phyloP scores from a whole-genome alignment of 2,113 vertebrate species.

The Craseonycteris thonglongyai region DNA sequence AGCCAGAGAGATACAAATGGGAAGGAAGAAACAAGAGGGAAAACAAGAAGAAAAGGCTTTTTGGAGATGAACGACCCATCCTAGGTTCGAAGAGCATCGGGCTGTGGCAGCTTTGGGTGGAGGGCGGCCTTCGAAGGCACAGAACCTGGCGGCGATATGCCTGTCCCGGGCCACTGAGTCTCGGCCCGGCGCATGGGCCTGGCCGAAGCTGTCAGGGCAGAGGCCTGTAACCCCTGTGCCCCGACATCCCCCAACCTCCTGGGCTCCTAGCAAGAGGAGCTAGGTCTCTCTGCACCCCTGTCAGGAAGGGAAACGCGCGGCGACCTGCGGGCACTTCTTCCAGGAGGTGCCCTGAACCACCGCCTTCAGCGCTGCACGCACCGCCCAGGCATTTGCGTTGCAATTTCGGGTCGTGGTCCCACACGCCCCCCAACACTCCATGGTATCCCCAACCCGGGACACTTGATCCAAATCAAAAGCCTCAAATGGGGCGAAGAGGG shows the following conservation, averaged over 20 bases:
- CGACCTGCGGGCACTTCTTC: not conserved
- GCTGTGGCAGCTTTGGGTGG: no score
- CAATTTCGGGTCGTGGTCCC: not conserved
- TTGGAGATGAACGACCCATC: not conserved
- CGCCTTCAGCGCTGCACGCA: rapidly evolving
- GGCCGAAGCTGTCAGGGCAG: not conserved
- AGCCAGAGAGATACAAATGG: conserved; percentile 24
- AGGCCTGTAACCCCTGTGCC: no score
- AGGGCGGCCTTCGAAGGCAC: not conserved
- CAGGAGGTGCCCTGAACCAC: not conserved
- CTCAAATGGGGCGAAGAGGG: not conserved
- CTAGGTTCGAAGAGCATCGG: not conserved
- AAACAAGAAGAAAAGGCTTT: not conserved
- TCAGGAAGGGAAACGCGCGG: not conserved
- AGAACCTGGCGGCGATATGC: not conserved
- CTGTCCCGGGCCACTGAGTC: not conserved
- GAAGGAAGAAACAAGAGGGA: not conserved
- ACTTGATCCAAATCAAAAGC: not conserved
- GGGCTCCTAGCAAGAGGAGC: rapidly evolving
- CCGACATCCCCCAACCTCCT: not conserved
- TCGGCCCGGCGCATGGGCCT: rapidly evolving
- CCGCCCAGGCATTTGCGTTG: not conserved
- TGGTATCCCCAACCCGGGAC: not conserved
- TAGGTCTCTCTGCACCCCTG: not conserved
- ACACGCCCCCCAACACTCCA: not conserved